Conservation (phyloP, 2,888 invertebrate genomes). For the Drosophila seclusa region DNA sequence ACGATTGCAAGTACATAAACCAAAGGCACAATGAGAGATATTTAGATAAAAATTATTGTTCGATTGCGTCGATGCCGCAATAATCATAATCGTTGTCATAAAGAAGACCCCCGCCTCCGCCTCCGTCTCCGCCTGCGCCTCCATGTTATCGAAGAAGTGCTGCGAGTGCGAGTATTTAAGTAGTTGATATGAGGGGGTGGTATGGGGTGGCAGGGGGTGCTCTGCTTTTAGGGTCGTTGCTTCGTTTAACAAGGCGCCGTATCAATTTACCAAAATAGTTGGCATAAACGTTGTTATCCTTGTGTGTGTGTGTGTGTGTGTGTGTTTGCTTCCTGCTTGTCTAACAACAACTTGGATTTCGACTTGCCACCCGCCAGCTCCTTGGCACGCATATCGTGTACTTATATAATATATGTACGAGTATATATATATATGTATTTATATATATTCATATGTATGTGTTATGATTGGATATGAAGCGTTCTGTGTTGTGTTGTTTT, state of each 20-base stretch:
- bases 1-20: slow-evolving; percentile 29
- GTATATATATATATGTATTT: neutral
- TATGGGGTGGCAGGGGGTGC: neutral
- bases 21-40: slow-evolving; percentile 20
- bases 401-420: slow-evolving; percentile 2
- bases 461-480: slow-evolving; percentile 60
- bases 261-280: slow-evolving; percentile 74
- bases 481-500: slow-evolving; percentile 72
- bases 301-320: slow-evolving; percentile 40
- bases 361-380: slow-evolving; percentile 42
- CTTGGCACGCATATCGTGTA: slow-evolving; percentile 51
- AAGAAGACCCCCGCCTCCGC: slow-evolving; percentile 6
- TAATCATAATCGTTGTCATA: slow-evolving; percentile 63
- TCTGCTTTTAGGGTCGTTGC: slow-evolving; percentile 29
- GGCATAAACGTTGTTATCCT: slow-evolving; percentile 40
- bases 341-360: slow-evolving; percentile 49
- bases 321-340: slow-evolving; percentile 47
- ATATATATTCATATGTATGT: neutral
- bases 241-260: slow-evolving; percentile 71
- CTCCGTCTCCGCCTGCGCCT: neutral
- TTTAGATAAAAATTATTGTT: slow-evolving; percentile 41
- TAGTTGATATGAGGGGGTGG: slow-evolving; percentile 3
- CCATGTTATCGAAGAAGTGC: neutral
- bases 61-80: slow-evolving; percentile 43
- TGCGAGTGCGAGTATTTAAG: slow-evolving; percentile 2